phyloP scores from a whole-genome alignment of 2,113 vertebrate species.

The Paralichthys olivaceus region DNA sequence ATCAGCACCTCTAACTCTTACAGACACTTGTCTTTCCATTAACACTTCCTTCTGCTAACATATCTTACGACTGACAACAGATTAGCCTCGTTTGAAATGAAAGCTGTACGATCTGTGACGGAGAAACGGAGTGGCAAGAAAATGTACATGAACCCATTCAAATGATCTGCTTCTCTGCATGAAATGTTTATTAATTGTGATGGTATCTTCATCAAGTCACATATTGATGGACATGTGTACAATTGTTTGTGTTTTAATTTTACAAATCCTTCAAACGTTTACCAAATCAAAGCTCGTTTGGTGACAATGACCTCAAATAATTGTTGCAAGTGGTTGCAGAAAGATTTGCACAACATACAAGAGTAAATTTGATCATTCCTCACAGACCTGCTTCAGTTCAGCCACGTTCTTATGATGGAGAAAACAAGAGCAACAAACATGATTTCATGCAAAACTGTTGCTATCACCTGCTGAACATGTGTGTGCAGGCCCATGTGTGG shows the following conservation, averaged over 20 bases:
- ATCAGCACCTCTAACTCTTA: conserved; percentile 48
- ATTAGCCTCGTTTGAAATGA: conserved; percentile 16
- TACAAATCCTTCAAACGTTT: too few species aligned
- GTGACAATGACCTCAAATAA: too few species aligned
- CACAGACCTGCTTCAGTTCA: too few species aligned
- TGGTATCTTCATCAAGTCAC: too few species aligned
- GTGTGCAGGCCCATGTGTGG: neutral
- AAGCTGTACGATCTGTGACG: neutral
- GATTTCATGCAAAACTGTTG: neutral
- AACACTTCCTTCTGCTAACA: conserved; percentile 7
- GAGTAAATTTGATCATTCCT: too few species aligned
- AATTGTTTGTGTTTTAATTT: too few species aligned
- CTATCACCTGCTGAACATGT: neutral
- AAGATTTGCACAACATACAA: too few species aligned
- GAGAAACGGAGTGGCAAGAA: neutral
- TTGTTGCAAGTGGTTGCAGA: too few species aligned
- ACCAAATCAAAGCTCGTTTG: too few species aligned
- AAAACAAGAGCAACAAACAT: too few species aligned
- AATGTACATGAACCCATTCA: neutral
- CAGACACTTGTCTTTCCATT: conserved; percentile 37
- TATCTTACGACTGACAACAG: conserved; percentile 27
- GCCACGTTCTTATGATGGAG: too few species aligned
- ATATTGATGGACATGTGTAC: too few species aligned
- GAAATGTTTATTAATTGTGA: neutral
- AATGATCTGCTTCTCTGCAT: neutral